phyloP scores from a whole-genome alignment of 2,797 vertebrate species.

The Heliangelus exortis region DNA sequence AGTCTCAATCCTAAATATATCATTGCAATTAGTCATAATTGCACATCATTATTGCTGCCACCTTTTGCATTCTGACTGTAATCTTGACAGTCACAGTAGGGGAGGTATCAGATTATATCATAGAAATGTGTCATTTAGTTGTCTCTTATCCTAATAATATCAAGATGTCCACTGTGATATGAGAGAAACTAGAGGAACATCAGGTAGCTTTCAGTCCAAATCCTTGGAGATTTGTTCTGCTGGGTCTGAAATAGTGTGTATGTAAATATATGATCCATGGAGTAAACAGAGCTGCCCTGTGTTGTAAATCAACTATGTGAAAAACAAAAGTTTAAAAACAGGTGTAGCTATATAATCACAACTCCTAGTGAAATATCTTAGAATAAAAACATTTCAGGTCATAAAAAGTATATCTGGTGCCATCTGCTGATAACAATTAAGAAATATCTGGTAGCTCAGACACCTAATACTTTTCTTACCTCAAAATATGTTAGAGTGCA shows the following conservation, averaged over 20 bases:
- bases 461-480: background rate
- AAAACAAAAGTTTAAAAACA: background rate
- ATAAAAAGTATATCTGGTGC: slow-evolving; percentile 51
- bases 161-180: background rate
- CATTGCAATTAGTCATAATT: background rate
- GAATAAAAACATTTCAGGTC: background rate
- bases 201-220: background rate
- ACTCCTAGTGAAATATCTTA: background rate
- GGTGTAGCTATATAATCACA: background rate
- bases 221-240: background rate
- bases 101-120: background rate
- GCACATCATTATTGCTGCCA: background rate
- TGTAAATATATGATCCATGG: background rate
- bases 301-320: background rate
- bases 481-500: background rate
- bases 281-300: background rate
- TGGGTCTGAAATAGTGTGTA: background rate
- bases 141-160: background rate
- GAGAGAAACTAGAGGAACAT: background rate
- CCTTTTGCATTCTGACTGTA: background rate
- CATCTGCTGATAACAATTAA: slow-evolving; percentile 69
- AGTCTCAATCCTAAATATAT: background rate
- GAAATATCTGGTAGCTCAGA: slow-evolving; percentile 5
- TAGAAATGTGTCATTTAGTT: background rate
- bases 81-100: background rate